Conservation (phyloP, 2,888 invertebrate genomes). For the Alsophila aescularia region DNA sequence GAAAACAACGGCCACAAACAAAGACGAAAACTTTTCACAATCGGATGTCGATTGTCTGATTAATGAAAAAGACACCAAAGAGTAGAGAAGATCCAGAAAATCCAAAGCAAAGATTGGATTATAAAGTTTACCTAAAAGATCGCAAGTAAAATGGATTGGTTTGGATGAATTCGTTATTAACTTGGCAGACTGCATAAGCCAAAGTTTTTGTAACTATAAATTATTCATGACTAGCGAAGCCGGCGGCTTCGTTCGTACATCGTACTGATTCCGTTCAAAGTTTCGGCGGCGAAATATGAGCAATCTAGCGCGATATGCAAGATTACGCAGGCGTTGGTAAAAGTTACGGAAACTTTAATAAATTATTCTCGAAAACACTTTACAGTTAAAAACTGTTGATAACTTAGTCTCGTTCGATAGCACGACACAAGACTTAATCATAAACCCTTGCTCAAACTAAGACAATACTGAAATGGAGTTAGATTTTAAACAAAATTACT, state of each 20-base stretch:
- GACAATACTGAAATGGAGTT: too few species aligned
- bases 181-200: conserved; percentile 48
- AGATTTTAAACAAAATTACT: too few species aligned
- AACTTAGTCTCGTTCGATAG: not conserved
- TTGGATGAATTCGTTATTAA: conserved; percentile 56
- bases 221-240: conserved; percentile 50
- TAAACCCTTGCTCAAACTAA: too few species aligned
- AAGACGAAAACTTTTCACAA: conserved; percentile 15
- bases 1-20: not conserved
- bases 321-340: conserved; percentile 20
- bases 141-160: conserved; percentile 49
- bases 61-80: conserved; percentile 21
- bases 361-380: not conserved
- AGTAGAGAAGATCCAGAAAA: conserved; percentile 15
- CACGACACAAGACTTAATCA: too few species aligned
- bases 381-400: not conserved
- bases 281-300: conserved; percentile 38
- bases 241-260: conserved; percentile 39
- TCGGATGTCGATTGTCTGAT: conserved; percentile 18
- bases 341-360: not conserved
- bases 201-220: conserved; percentile 53
- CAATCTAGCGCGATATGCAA: conserved; percentile 25
- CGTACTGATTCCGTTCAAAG: conserved; percentile 37
- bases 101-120: conserved; percentile 13
- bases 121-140: conserved; percentile 42